Conservation (phyloP, 2,888 invertebrate species). For the Ochropacha duplaris region DNA sequence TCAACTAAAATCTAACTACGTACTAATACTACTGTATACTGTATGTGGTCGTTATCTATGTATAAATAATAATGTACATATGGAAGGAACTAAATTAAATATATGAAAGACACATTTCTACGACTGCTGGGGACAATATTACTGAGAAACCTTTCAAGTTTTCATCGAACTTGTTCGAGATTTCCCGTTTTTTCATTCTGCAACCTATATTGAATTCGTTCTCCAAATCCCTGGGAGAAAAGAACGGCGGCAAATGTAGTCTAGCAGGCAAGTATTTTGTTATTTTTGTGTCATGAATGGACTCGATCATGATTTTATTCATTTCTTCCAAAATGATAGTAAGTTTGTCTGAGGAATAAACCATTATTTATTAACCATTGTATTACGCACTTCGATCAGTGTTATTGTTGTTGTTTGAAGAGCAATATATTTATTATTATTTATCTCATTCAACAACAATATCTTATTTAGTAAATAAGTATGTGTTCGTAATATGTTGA, state of each 20-base stretch:
- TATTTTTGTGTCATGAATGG: not conserved
- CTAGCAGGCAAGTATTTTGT: slow-evolving; percentile 1
- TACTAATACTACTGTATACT: not conserved
- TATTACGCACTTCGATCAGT: not conserved
- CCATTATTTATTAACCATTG: not conserved
- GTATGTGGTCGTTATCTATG: too few species aligned
- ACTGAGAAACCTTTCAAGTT: slow-evolving; percentile 76
- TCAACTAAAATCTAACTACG: not conserved
- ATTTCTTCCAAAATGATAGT: slow-evolving; percentile 43
- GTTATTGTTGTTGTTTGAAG: not conserved
- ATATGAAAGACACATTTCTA: slow-evolving; percentile 60
- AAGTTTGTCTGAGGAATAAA: slow-evolving; percentile 52
- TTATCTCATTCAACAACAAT: not conserved
- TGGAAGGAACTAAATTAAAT: slow-evolving; percentile 6
- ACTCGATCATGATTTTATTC: slow-evolving; percentile 23
- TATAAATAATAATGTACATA: not conserved
- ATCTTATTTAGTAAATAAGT: not conserved
- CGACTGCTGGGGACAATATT: slow-evolving; percentile 64
- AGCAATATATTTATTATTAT: not conserved
- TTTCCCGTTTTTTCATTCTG: slow-evolving; percentile 40
- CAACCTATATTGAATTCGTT: slow-evolving; percentile 44
- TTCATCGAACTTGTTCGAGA: slow-evolving; percentile 67
- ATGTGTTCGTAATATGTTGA: slow-evolving; percentile 34
- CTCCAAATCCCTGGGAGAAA: slow-evolving; percentile 54
- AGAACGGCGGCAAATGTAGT: slow-evolving; percentile 52